Evolutionary conservation across 2,888 invertebrate genomes (phyloP).

Genomic region (Alentia gelatinosa): DNA sequence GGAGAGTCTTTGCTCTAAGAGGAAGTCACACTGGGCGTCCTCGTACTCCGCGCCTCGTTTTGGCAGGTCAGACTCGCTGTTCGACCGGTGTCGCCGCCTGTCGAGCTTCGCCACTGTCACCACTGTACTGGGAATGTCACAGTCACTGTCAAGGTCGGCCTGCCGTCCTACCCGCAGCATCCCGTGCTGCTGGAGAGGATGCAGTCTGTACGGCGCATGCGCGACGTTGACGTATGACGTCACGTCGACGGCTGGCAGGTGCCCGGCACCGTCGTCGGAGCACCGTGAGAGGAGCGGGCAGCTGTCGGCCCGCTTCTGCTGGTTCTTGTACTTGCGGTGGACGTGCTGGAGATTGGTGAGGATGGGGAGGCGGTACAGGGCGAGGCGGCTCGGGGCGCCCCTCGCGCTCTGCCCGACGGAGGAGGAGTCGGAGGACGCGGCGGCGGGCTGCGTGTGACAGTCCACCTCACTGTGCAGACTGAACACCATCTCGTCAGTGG

Average conservation of each 20-base stretch:
- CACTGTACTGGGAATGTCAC: not conserved
- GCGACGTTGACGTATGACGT: not conserved
- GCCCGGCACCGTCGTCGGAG: not conserved
- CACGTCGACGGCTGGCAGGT: not conserved
- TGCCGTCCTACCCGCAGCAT: not conserved
- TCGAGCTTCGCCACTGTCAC: not conserved
- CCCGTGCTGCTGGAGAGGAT: not conserved
- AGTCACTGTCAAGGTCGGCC: not conserved
- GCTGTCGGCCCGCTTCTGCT: not conserved
- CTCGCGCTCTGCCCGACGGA: not conserved
- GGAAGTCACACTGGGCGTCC: not conserved
- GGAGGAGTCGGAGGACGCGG: not conserved
- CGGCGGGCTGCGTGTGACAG: not conserved
- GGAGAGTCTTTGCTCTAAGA: not conserved
- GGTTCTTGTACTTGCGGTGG: not conserved
- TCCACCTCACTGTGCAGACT: not conserved
- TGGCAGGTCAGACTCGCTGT: constrained; percentile 25
- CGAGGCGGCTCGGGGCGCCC: not conserved
- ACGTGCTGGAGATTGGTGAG: not conserved
- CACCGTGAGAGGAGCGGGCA: not conserved
- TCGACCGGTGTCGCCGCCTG: not conserved
- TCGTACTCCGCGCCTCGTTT: not conserved
- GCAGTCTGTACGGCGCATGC: not conserved
- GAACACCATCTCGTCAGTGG: constrained; percentile 22
- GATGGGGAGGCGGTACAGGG: not conserved